Evolutionary conservation across 2,113 vertebrate genomes (phyloP).

Genomic region (Pangasianodon gigas): DNA sequence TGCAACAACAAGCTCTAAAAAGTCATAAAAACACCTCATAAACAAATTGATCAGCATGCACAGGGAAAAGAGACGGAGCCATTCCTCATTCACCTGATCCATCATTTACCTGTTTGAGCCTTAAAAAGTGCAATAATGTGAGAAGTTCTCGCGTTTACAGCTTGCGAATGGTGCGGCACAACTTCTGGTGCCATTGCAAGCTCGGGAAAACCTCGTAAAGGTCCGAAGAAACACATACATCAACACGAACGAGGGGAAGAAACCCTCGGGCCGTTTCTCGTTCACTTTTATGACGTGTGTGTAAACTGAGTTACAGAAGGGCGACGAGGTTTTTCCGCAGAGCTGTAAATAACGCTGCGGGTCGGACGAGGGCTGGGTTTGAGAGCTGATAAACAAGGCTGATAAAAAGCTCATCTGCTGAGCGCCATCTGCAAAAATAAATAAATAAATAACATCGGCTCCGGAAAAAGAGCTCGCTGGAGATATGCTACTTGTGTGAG

Average conservation of each 20-base stretch:
- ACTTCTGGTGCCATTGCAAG: neutral
- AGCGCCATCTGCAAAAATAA: slow-evolving; percentile 61
- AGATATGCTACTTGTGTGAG: neutral
- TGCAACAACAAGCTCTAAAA: neutral
- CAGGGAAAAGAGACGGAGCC: neutral
- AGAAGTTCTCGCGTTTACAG: neutral
- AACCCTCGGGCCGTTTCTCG: slow-evolving; percentile 34
- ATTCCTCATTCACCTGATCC: neutral
- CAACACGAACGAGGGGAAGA: slow-evolving; percentile 49
- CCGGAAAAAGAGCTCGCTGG: neutral
- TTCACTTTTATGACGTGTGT: slow-evolving; percentile 32
- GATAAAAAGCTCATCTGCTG: slow-evolving; percentile 69
- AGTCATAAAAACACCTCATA: neutral
- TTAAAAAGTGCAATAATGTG: neutral
- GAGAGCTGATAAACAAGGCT: slow-evolving; percentile 58
- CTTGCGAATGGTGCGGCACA: neutral
- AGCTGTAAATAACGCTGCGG: slow-evolving; percentile 27
- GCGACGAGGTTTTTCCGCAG: neutral
- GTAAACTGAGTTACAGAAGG: slow-evolving; percentile 55
- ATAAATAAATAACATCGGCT: neutral
- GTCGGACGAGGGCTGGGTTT: neutral
- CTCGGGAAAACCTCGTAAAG: neutral
- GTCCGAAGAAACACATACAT: slow-evolving; percentile 29
- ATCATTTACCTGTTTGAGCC: neutral
- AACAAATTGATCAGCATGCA: neutral